Conservation (phyloP, 2,113 vertebrate species). For the Daubentonia madagascariensis region DNA sequence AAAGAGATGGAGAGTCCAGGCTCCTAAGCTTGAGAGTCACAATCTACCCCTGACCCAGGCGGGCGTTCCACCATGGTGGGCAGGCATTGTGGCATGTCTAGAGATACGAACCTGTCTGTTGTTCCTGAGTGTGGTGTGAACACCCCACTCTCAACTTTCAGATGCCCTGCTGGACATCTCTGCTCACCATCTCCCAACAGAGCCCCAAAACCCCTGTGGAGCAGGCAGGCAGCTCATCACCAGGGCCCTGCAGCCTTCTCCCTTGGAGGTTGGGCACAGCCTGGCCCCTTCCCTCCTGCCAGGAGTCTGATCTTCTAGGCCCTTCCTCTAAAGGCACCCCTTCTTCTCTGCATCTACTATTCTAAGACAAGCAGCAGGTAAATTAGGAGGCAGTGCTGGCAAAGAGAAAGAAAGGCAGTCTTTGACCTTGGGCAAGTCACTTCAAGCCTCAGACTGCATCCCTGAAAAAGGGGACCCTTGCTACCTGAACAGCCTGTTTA, state of each 20-base stretch:
- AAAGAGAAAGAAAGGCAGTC: not conserved
- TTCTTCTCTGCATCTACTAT: not conserved
- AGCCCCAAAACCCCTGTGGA: not conserved
- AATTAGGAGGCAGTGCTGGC: not conserved
- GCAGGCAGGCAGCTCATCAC: not conserved
- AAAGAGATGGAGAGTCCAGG: not conserved
- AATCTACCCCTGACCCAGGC: not conserved
- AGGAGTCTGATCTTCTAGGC: not conserved
- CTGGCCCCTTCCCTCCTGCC: not conserved
- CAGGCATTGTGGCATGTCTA: rapidly evolving
- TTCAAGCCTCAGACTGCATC: not conserved
- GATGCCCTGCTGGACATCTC: not conserved
- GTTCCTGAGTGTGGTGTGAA: not conserved
- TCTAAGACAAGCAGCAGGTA: not conserved
- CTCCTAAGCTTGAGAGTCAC: not conserved
- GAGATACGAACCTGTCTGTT: not conserved
- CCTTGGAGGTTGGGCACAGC: not conserved
- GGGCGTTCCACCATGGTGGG: rapidly evolving
- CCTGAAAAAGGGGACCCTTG: not conserved
- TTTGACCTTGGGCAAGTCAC: not conserved
- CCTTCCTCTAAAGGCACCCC: not conserved
- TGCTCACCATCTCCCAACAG: not conserved
- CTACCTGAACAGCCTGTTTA: not conserved
- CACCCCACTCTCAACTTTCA: not conserved
- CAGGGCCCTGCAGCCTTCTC: not conserved